Percentiles rank a stretch among this genome's conserved stretches.
phyloP scores from a whole-genome alignment of 1,140 invertebrate genomes.

The Agrypnia vestita region DNA sequence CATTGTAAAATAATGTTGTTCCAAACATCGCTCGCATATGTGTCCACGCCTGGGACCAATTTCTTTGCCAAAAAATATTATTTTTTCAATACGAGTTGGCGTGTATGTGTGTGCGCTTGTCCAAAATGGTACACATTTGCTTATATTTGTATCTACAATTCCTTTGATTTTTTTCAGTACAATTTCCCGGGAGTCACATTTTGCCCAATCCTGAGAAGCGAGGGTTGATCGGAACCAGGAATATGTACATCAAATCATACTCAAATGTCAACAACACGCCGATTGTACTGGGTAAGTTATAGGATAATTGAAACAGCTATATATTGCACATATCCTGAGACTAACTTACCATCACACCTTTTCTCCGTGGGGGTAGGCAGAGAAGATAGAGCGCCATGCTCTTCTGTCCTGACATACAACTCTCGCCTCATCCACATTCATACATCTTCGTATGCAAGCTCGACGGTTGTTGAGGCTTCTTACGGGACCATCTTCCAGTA shows the following conservation, averaged over 20 bases:
- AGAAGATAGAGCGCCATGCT: no score
- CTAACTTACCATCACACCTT: no score
- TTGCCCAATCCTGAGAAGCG: conserved; percentile 39
- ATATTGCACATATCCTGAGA: no score
- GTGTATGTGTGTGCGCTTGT: no score
- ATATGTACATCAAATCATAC: conserved; percentile 42
- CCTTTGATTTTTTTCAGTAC: conserved; percentile 44
- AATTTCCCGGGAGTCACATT: conserved; percentile 24
- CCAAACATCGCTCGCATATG: neutral
- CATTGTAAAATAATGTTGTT: no score
- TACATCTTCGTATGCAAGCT: no score
- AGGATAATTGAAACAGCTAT: no score
- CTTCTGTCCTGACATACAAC: no score
- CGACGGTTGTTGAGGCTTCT: no score
- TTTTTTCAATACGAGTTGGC: neutral
- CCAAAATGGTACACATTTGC: neutral
- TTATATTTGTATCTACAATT: neutral
- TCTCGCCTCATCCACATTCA: no score
- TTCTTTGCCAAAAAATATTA: neutral
- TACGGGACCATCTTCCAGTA: no score
- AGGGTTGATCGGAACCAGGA: conserved; percentile 44
- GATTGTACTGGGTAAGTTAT: conserved; percentile 30
- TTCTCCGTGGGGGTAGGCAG: no score
- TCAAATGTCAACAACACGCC: conserved; percentile 26
- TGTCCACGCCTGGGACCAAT: neutral